A percentile compares a stretch with the other conserved stretches of the same genome.
Evolutionary conservation across 2,797 vertebrate genomes (phyloP).

Genomic region (Bucorvus abyssinicus): DNA sequence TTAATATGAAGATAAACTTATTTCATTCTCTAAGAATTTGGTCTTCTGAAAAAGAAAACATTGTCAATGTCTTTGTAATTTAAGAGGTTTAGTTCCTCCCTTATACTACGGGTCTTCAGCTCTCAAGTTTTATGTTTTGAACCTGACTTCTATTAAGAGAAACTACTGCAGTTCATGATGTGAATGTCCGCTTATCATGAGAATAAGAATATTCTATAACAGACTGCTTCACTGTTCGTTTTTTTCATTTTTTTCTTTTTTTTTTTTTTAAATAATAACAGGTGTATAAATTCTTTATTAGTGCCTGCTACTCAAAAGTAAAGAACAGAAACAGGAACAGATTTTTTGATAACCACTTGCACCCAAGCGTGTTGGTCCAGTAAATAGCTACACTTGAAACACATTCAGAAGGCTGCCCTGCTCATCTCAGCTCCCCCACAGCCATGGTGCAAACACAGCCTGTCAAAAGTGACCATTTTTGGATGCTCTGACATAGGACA

Average conservation of each 20-base stretch:
- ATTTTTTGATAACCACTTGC: neutral
- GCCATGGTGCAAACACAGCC: fast-evolving
- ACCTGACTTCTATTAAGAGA: neutral
- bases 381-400: neutral
- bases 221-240: fast-evolving
- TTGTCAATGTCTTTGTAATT: neutral
- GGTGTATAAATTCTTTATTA: neutral
- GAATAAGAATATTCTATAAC: neutral
- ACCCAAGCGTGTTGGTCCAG: neutral
- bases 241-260: neutral
- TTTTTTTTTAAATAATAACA: neutral
- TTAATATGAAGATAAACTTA: neutral
- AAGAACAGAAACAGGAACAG: neutral
- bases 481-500: neutral
- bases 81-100: neutral
- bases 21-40: neutral
- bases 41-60: neutral
- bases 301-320: neutral
- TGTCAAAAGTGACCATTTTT: neutral
- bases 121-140: neutral
- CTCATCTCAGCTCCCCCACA: neutral
- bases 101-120: neutral
- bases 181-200: neutral
- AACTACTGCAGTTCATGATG: neutral
- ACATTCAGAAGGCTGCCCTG: neutral